Conservation (phyloP, 2,797 vertebrate genomes). For the Lemur catta region DNA sequence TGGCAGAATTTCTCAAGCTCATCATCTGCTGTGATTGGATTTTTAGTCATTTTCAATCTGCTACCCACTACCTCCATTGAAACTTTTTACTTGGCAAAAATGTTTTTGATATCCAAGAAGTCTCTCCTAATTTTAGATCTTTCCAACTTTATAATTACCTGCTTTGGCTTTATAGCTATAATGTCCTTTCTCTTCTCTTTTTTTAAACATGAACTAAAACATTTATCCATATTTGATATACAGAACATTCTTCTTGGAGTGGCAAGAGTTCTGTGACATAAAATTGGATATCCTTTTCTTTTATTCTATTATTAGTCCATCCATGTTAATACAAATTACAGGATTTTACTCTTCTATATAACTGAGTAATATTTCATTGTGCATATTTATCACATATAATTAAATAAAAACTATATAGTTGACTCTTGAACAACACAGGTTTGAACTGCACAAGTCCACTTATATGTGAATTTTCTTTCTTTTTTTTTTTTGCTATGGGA, state of each 20-base stretch:
- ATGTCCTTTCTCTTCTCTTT: neutral
- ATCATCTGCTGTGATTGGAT: neutral
- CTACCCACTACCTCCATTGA: neutral
- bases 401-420: neutral
- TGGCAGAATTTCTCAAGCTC: neutral
- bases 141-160: neutral
- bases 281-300: neutral
- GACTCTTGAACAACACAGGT: neutral
- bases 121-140: neutral
- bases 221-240: too few relatives aligned
- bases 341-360: neutral
- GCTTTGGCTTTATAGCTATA: neutral
- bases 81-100: neutral
- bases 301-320: neutral
- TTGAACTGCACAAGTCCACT: neutral
- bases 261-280: too few relatives aligned
- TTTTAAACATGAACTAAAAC: neutral
- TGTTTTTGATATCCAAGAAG: neutral
- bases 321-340: neutral
- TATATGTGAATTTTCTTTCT: neutral
- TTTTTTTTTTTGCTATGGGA: neutral
- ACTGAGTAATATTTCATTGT: neutral
- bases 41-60: neutral
- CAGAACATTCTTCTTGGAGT: too few relatives aligned
- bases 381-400: neutral